These are phyloP conservation scores for Myotis findleyi DNA, from an alignment of 2,797 vertebrate species.

Conservation along the genomic window DNA sequence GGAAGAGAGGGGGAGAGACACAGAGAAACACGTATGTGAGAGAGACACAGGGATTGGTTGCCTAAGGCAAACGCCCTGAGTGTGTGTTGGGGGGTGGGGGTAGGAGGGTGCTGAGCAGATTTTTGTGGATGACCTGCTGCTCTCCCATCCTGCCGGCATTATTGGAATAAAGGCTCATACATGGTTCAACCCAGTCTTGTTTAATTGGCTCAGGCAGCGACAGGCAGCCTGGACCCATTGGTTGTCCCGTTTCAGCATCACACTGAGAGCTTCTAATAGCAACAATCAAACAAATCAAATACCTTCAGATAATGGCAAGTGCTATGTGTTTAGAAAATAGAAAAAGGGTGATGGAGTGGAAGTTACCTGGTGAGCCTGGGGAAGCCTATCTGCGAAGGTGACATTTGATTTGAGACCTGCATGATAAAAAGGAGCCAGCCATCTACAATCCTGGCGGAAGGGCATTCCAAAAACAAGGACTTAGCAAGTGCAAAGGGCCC, in stretches of 20 bases:
- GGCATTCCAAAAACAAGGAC: background rate
- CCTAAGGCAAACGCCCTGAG: background rate
- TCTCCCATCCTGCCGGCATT: no score
- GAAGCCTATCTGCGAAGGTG: background rate
- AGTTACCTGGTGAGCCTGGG: background rate
- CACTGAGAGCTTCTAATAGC: background rate
- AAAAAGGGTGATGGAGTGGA: background rate
- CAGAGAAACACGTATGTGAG: background rate
- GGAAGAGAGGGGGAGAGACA: no score
- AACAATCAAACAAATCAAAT: background rate
- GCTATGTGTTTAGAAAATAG: background rate
- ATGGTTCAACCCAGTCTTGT: no score
- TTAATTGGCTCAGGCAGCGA: no score
- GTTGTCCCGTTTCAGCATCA: no score
- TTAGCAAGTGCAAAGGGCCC: background rate
- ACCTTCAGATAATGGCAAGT: background rate
- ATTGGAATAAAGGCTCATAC: no score
- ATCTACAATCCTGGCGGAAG: background rate
- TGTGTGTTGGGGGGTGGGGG: no score
- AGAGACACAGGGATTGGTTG: background rate
- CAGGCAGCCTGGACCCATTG: no score
- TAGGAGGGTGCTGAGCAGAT: no score
- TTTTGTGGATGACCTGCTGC: no score
- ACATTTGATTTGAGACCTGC: background rate
- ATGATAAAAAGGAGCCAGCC: background rate